A percentile compares a stretch with the other conserved stretches of the same genome.
Conservation (phyloP, 2,888 invertebrate species). For the Antheraea yamamai region DNA sequence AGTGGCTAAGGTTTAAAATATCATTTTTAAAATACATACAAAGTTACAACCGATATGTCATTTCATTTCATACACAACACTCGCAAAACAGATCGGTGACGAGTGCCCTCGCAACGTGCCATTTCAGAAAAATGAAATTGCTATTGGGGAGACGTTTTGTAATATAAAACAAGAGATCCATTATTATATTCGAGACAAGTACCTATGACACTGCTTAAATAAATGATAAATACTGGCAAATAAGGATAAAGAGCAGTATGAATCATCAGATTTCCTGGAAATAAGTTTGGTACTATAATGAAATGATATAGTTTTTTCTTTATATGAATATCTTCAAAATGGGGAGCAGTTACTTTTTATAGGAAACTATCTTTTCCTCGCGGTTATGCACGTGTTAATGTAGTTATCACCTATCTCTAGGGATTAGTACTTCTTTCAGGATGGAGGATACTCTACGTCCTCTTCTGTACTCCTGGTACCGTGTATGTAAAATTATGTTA, state of each 20-base stretch:
- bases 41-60: slow-evolving; percentile 60
- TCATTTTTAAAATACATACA: neutral
- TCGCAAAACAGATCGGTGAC: slow-evolving; percentile 78
- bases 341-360: neutral
- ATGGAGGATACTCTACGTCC: too few species aligned
- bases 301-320: neutral
- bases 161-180: slow-evolving; percentile 47
- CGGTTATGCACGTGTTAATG: too few species aligned
- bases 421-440: too few species aligned
- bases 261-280: neutral
- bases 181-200: slow-evolving; percentile 42
- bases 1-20: slow-evolving; percentile 29
- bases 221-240: slow-evolving; percentile 17
- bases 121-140: slow-evolving; percentile 79
- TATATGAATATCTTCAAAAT: neutral
- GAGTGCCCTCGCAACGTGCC: slow-evolving; percentile 62
- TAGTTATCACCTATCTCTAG: too few species aligned
- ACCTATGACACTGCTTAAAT: slow-evolving; percentile 18
- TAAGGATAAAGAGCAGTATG: neutral
- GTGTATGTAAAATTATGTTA: too few species aligned
- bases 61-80: slow-evolving; percentile 79
- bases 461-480: too few species aligned
- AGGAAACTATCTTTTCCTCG: neutral
- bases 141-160: slow-evolving; percentile 66
- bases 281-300: neutral